A percentile compares a stretch with the other conserved stretches of the same genome.
phyloP scores from a whole-genome alignment of 2,888 invertebrate genomes.

The Ephialtes manifestator region DNA sequence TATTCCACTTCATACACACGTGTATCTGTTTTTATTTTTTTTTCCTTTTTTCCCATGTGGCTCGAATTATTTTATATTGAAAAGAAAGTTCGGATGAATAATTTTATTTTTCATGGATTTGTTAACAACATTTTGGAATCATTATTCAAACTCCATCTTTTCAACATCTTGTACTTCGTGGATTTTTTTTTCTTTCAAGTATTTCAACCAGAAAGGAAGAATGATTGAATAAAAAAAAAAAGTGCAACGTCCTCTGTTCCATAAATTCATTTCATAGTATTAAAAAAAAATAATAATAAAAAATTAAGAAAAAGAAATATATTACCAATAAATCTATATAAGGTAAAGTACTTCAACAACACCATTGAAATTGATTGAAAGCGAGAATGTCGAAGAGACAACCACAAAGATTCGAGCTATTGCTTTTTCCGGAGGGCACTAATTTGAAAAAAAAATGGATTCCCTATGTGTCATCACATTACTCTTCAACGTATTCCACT shows the following conservation, averaged over 20 bases:
- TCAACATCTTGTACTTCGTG: no score
- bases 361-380: background rate
- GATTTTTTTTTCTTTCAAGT: background rate
- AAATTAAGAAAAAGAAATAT: no score
- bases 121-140: no score
- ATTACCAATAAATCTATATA: no score
- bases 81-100: no score
- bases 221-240: background rate
- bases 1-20: slow-evolving; percentile 3
- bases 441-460: slow-evolving; percentile 36
- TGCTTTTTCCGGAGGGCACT: slow-evolving; percentile 22
- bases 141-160: no score
- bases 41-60: no score
- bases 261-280: background rate
- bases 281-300: no score
- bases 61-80: no score
- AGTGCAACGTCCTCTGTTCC: background rate
- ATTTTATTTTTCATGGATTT: no score
- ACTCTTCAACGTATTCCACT: background rate
- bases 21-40: no score
- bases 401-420: slow-evolving; percentile 18
- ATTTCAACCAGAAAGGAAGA: background rate
- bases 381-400: background rate
- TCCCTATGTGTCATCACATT: background rate
- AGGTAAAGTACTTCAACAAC: background rate